Conservation (phyloP, 2,888 invertebrate genomes). For the Chymomyza fuscimana region DNA sequence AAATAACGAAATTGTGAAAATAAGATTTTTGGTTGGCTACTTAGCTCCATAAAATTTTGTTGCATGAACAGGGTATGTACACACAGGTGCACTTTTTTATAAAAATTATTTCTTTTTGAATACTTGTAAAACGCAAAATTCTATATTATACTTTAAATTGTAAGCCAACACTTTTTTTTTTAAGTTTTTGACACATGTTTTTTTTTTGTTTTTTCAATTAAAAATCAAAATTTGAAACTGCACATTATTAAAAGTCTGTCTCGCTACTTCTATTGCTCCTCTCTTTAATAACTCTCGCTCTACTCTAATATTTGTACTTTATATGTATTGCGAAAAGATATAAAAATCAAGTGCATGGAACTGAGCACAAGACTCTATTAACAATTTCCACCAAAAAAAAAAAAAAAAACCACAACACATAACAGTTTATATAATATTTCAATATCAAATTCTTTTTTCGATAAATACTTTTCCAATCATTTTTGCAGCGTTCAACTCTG, state of each 20-base stretch:
- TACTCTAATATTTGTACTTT: conserved; percentile 43
- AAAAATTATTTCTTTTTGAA: neutral
- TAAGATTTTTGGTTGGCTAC: neutral
- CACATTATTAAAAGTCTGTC: conserved; percentile 52
- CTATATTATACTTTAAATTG: neutral
- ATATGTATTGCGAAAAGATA: conserved; percentile 39
- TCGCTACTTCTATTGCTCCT: conserved; percentile 45
- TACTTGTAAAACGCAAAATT: conserved; percentile 15
- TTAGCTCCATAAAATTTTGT: neutral
- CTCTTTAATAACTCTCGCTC: conserved; percentile 42
- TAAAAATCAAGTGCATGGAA: conserved; percentile 58
- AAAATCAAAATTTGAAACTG: conserved; percentile 34
- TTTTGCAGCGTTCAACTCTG: conserved; percentile 58
- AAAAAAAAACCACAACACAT: conserved; percentile 40
- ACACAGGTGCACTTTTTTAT: conserved; percentile 23
- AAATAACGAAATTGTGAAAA: too few relatives aligned
- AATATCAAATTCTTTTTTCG: conserved; percentile 37
- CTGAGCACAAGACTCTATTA: conserved; percentile 54
- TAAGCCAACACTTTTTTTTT: conserved; percentile 3
- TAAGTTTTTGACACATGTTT: conserved; percentile 32
- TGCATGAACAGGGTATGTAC: conserved; percentile 33
- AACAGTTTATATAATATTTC: conserved; percentile 11
- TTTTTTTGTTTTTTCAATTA: neutral
- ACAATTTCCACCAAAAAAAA: conserved; percentile 22
- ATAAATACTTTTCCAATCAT: conserved; percentile 51